Evolutionary conservation across 2,888 invertebrate genomes (phyloP), one percentile per base, ranked within the genome.

Genomic region (Penaeus monodon): DNA sequence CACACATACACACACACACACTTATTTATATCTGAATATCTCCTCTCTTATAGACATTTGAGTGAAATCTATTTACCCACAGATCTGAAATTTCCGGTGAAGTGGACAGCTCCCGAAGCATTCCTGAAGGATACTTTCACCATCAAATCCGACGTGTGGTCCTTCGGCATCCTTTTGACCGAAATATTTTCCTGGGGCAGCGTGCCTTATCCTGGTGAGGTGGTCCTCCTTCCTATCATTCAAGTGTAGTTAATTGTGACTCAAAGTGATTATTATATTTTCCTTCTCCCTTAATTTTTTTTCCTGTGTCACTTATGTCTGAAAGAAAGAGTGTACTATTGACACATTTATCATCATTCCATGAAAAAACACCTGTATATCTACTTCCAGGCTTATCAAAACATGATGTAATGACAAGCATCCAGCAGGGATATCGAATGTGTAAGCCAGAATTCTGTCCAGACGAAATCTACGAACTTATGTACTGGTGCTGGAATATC

Each of bases 121-220:
- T 98, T 98, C 63, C 95, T 97, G 82, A 97, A 97, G 92, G 97
- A 97, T 74, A 95, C 96, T 92, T 99, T 99, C 93, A 98, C 98
- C 66, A 99, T 99, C 91, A 99, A 99, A 93, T 98, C 98, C 76
- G 99, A 99, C 93, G 98, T 99, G 0, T 99, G 99, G 99, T 98
- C 98, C 0, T 99, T 97, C 92, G 99, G 98, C 81, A 97, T 98
- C 90, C 93, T 98, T 22, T 93, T 98, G 24, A 97, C 98, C 96
- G 98, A 98, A 92, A 93, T 99, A 68, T 97, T 98, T 92, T 98
- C 98, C 14, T 96, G 96, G 91, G 98, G 99, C 85, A 98, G 98
- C 94, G 97, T 99, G 91, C 99, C 99, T 87, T 99, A 99, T 94
- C 98, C 99, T 74, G 99, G 95, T 95, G 91, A 90, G 92, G 80